Conservation (phyloP, 1,140 invertebrate species). For the Drosophila santomea region DNA sequence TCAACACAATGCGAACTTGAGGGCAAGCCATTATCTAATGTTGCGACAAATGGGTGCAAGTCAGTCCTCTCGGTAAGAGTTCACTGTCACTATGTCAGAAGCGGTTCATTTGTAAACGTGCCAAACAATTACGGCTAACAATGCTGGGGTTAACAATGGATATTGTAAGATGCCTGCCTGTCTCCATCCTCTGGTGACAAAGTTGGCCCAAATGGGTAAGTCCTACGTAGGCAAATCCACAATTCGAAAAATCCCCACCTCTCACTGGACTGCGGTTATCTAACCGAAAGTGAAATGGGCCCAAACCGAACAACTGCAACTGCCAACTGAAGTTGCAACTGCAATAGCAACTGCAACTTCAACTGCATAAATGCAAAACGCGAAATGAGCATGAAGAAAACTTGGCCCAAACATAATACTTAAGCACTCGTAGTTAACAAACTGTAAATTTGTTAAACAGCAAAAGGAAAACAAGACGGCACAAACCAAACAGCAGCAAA, state of each 20-base stretch:
- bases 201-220: conserved; percentile 32
- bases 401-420: conserved; percentile 61
- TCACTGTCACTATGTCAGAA: conserved; percentile 72
- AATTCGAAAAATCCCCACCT: neutral
- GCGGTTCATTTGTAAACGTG: conserved; percentile 30
- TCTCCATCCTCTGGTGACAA: conserved; percentile 38
- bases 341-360: conserved; percentile 30
- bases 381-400: conserved; percentile 61
- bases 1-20: conserved; percentile 16
- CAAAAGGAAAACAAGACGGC: conserved; percentile 41
- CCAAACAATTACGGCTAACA: conserved; percentile 28
- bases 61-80: conserved; percentile 45
- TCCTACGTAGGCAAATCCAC: conserved; percentile 42
- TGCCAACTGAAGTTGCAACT: conserved; percentile 31
- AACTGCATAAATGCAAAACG: conserved; percentile 57
- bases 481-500: conserved; percentile 53
- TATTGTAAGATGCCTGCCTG: conserved; percentile 6
- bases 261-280: conserved; percentile 53
- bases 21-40: conserved; percentile 67
- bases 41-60: conserved; percentile 39
- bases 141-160: conserved; percentile 29
- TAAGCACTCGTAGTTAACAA: conserved; percentile 69
- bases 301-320: conserved; percentile 38
- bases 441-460: conserved; percentile 76
- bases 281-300: conserved; percentile 75